phyloP scores from a whole-genome alignment of 2,113 vertebrate genomes.

The Gobiocypris rarus region DNA sequence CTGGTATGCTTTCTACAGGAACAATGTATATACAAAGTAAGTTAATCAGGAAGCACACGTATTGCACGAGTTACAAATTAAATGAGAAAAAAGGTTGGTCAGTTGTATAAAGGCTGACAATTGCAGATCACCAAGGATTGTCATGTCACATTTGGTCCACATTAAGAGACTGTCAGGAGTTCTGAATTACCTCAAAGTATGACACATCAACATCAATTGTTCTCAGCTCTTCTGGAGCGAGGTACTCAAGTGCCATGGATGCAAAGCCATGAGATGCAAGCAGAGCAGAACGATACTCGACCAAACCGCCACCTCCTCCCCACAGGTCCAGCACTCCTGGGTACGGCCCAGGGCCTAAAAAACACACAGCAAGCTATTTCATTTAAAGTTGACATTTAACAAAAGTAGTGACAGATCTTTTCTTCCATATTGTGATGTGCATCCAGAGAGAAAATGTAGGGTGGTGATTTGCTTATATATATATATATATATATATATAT shows the following conservation, averaged over 20 bases:
- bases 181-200: slow-evolving; percentile 72
- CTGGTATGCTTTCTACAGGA: slow-evolving; percentile 66
- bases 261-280: slow-evolving; percentile 73
- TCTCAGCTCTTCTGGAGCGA: not conserved
- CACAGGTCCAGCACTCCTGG: slow-evolving; percentile 77
- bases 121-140: too few relatives aligned
- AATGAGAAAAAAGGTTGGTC: not conserved
- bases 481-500: too few relatives aligned
- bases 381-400: not conserved
- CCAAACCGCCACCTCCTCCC: slow-evolving; percentile 76
- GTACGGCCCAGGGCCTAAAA: slow-evolving; percentile 75
- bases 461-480: too few relatives aligned
- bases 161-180: not conserved
- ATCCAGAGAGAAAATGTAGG: too few relatives aligned
- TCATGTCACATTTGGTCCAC: not conserved
- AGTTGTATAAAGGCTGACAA: not conserved
- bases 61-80: not conserved
- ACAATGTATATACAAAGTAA: slow-evolving; percentile 8
- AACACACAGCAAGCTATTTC: not conserved
- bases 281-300: slow-evolving; percentile 74
- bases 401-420: not conserved
- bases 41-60: not conserved
- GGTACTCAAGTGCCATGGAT: slow-evolving; percentile 70
- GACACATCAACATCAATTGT: not conserved
- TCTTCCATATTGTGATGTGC: not conserved